Evolutionary conservation across 2,797 vertebrate species (phyloP).

Genomic region (Hybognathus amarus): DNA sequence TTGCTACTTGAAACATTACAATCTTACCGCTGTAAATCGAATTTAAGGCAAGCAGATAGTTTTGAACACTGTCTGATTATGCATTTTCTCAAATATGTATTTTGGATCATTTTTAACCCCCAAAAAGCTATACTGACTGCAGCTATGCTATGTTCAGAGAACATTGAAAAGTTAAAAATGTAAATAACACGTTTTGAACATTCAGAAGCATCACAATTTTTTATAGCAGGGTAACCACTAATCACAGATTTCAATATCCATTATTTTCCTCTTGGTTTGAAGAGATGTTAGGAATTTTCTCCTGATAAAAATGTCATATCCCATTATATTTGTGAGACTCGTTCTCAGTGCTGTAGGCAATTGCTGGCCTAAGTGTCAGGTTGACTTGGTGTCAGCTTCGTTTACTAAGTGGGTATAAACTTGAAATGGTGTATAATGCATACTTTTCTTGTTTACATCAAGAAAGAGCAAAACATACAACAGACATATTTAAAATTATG

Average conservation of each 20-base stretch:
- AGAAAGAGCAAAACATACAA: neutral
- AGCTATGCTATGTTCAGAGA: no score
- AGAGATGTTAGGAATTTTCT: conserved; percentile 19
- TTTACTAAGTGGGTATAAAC: conserved; percentile 31
- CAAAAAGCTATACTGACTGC: no score
- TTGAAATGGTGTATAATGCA: conserved; percentile 16
- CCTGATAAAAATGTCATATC: conserved; percentile 23
- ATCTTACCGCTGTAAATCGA: no score
- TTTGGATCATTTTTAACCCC: no score
- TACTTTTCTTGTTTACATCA: neutral
- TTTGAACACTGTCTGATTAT: no score
- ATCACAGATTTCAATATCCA: conserved; percentile 2
- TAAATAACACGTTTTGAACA: no score
- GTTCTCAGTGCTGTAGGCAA: conserved; percentile 25
- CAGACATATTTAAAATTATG: neutral
- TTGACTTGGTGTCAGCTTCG: conserved; percentile 32
- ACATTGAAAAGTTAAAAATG: no score
- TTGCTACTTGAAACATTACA: no score
- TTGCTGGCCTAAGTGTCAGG: conserved; percentile 34
- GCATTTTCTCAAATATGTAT: no score
- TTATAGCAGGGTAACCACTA: neutral
- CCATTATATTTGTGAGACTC: conserved; percentile 2
- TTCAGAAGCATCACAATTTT: neutral
- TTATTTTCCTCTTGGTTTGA: neutral
- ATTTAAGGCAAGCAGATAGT: no score